phyloP scores from a whole-genome alignment of 2,888 invertebrate genomes.

The Eupeodes luniger region DNA sequence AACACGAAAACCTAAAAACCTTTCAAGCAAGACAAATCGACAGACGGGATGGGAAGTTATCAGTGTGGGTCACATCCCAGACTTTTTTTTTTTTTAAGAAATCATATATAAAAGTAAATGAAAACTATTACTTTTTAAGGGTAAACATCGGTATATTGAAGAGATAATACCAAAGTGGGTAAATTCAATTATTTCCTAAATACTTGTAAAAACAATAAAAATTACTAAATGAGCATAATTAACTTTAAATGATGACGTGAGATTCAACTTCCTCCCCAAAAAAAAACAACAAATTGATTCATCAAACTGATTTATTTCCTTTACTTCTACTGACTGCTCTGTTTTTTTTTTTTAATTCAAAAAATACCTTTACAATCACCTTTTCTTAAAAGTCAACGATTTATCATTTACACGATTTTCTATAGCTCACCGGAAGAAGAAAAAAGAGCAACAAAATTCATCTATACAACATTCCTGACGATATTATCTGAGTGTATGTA shows the following conservation, averaged over 20 bases:
- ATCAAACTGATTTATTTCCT: not conserved
- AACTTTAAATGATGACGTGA: too few species aligned
- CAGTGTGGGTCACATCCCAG: too few species aligned
- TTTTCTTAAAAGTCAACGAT: slow-evolving; percentile 31
- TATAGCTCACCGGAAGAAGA: slow-evolving; percentile 20
- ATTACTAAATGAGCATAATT: too few species aligned
- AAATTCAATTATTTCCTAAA: not conserved
- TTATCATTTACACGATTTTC: slow-evolving; percentile 22
- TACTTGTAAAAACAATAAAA: not conserved
- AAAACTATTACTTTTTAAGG: too few species aligned
- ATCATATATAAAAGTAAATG: too few species aligned
- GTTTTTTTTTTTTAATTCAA: not conserved
- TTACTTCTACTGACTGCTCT: not conserved
- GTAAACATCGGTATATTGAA: too few species aligned
- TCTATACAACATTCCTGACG: not conserved
- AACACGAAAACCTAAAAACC: too few species aligned
- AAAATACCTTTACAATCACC: not conserved
- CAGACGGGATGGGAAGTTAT: too few species aligned
- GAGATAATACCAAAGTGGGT: too few species aligned
- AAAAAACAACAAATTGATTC: not conserved
- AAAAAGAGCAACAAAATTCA: not conserved
- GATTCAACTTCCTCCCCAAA: not conserved
- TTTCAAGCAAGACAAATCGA: too few species aligned
- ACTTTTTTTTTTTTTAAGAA: too few species aligned
- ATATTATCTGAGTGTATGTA: slow-evolving; percentile 29